A percentile compares a stretch with the other conserved stretches of the same genome.
phyloP scores from a whole-genome alignment of 1,140 invertebrate species.

The Megalopta genalis region DNA sequence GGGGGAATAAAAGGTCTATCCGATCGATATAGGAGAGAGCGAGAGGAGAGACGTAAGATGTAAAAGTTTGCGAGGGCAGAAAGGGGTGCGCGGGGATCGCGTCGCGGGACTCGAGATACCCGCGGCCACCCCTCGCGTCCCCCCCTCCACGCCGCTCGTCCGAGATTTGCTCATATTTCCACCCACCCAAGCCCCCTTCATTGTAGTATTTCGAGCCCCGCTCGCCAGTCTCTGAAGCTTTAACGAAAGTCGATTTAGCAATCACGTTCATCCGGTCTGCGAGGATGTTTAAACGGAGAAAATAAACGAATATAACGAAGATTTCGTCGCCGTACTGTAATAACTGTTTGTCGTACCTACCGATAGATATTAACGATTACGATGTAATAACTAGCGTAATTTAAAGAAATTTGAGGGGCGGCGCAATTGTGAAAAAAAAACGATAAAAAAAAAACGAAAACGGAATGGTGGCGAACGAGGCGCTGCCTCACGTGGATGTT shows the following conservation, averaged over 20 bases:
- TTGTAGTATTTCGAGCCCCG: background rate
- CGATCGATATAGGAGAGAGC: too few species aligned
- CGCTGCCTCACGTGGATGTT: slow-evolving; percentile 71
- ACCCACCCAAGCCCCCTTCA: background rate
- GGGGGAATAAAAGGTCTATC: slow-evolving; percentile 28
- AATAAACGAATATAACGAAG: background rate
- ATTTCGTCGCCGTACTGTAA: slow-evolving; percentile 72
- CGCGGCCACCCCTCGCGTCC: background rate
- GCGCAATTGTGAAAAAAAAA: too few species aligned
- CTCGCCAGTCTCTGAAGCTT: slow-evolving; percentile 29
- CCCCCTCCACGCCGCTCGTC: background rate
- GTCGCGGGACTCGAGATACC: too few species aligned
- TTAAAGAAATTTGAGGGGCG: slow-evolving; percentile 31
- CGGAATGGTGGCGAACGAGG: slow-evolving; percentile 12
- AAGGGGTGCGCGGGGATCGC: too few species aligned
- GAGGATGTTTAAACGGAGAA: slow-evolving; percentile 24
- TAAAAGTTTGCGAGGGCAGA: slow-evolving; percentile 20
- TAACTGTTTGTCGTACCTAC: slow-evolving; percentile 76
- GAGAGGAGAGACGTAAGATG: background rate
- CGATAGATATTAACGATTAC: slow-evolving; percentile 67
- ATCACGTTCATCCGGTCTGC: slow-evolving; percentile 66
- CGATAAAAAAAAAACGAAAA: too few species aligned
- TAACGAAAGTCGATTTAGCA: slow-evolving; percentile 71
- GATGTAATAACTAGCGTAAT: slow-evolving; percentile 58
- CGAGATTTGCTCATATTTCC: background rate